Base-by-base conservation (phyloP, 2,113 vertebrate species). In the Catagonus wagneri region DNA sequence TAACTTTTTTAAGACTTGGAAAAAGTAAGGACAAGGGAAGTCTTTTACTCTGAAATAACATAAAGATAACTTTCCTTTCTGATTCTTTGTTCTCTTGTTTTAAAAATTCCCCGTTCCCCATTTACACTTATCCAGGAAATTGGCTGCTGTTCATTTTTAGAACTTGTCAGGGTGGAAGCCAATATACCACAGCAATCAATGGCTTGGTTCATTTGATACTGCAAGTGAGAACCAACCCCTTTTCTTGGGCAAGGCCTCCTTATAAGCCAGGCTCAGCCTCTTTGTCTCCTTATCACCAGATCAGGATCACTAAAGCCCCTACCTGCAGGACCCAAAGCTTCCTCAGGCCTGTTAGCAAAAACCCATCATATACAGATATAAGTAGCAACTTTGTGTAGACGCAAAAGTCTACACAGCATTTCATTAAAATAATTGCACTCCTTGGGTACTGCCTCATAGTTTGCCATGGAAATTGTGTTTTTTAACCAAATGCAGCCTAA, bases 41-140 rank as follows among this genome's bases (percentile, higher is more conserved):
- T 52, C 29, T 96, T 83, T 89, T 22, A 66, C 39, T 71, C 71
- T 52, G 39, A 83, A 15, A 83, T 68, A 83, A 36, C 32, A 13
- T 39, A 50, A 61, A 54, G 87, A 58, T 16, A 39, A 61, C 23
- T 25, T 10, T 68, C 50, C 32, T 72, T 90, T 83, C n/a, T 27
- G 11, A 65, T 25, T 32, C 39, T 69, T 75, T 63, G 3, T 69
- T 91, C 32, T 34, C 52, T 95, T 90, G 15, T 58, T 79, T 95
- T 32, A 29, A 22, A 52, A 84, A 22, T 75, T 39, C 23, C 8
- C 32, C 34, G n/a, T 50, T 68, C 17, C 72, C 27, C 54, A 85
- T 60, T 83, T 66, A 75, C 4, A 80, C 58, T 74, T 29, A 65
- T n/a, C 39, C 50, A 89, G 86, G 90, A 92, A 92, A 75, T 25